Base-by-base conservation (phyloP, 2,888 invertebrate species). In the Allolobophora icterica region DNA sequence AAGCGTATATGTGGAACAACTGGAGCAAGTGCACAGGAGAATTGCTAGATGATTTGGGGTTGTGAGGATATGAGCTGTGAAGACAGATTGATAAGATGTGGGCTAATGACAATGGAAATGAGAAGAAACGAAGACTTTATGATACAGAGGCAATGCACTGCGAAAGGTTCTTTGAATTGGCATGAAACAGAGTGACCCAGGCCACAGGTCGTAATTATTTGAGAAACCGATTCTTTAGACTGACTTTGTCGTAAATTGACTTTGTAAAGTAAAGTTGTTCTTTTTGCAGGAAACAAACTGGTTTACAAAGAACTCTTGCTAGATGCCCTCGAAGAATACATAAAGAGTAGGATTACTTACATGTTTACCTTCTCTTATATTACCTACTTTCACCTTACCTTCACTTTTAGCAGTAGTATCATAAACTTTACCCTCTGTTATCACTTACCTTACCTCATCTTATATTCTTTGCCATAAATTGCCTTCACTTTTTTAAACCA, bases 271-370 rank as follows among this genome's bases (percentile, higher is more conserved):
- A 11, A 71, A 71, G n/a, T 71, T 71, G 71, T n/a, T 71, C 6
- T 71, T 30, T 87, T 52, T 90, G 34, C 90, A 91, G 91, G 89
- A 45, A 89, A 89, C 52, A 89, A 45, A 83, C 38, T 45, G 30
- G 71, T 52, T 24, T 91, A 91, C 90, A 90, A 91, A n/a, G 91
- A 91, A 87, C 42, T 90, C 6, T 34, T 91, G 19, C 42, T 91
- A 21, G 89, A 89, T 21, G 87, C 89, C 40, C 30, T 91, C 38
- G 83, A 90, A 35, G 90, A 84, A 40, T 91, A 91, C 84, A 87
- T 52, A 34, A 90, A 91, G 83, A 42, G 91, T 87, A 90, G 84
- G 90, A 42, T 35, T 38, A 40, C n/a, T n/a, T n/a, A 30, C n/a
- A n/a, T 71, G 71, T 71, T 71, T 71, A 71, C 71, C 30, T 71